Evolutionary conservation across 1,140 invertebrate species (phyloP).

Genomic region (Popillia japonica): DNA sequence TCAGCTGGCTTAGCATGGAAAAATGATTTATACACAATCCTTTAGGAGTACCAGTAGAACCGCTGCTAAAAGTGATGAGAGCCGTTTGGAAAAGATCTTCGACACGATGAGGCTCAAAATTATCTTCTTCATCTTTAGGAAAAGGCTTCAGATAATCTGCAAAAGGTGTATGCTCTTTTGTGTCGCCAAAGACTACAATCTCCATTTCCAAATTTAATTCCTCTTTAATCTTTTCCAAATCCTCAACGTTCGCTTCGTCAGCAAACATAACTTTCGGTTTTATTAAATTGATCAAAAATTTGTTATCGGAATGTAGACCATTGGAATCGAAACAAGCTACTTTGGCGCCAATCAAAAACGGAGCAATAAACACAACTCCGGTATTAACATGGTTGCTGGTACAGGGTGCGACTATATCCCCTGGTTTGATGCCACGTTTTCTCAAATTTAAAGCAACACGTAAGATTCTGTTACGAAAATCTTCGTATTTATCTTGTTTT

Average conservation of each 20-base stretch:
- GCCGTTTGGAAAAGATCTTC: constrained; percentile 43
- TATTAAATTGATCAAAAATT: constrained; percentile 53
- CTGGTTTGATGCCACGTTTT: constrained; percentile 50
- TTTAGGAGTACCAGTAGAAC: constrained; percentile 78
- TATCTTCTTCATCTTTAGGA: constrained; percentile 3
- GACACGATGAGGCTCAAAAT: constrained; percentile 32
- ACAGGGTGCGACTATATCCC: too few relatives aligned
- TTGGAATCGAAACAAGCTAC: too few relatives aligned
- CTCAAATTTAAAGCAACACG: constrained; percentile 54
- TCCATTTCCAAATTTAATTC: constrained; percentile 45
- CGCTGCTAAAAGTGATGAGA: constrained; percentile 65
- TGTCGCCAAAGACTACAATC: constrained; percentile 56
- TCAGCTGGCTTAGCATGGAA: background rate
- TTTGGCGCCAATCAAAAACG: too few relatives aligned
- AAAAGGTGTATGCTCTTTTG: constrained; percentile 46
- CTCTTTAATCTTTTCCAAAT: constrained; percentile 47
- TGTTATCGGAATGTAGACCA: too few relatives aligned
- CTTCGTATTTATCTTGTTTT: constrained; percentile 54
- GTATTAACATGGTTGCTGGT: too few relatives aligned
- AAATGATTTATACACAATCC: constrained; percentile 72
- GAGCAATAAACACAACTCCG: too few relatives aligned
- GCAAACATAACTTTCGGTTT: constrained; percentile 57
- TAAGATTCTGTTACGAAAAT: constrained; percentile 51
- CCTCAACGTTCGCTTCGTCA: constrained; percentile 39
- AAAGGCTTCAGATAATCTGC: constrained; percentile 48